These are phyloP conservation scores for Gymnocheta viridis DNA, from an alignment of 2,888 invertebrate species.

Conservation along the genomic window DNA sequence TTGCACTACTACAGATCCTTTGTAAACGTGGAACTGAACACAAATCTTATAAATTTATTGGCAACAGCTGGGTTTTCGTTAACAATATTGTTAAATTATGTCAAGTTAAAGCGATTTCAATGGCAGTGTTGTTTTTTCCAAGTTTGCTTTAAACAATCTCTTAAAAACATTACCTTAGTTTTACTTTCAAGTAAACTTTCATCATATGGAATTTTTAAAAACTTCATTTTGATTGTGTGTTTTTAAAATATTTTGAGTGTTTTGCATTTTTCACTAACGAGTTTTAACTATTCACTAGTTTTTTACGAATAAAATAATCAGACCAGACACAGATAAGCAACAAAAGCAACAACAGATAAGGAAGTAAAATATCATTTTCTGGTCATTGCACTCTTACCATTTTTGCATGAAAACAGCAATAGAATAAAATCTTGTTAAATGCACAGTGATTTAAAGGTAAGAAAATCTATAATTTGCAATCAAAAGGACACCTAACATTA, in stretches of 20 bases:
- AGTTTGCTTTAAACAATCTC: background rate
- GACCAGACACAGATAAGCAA: slow-evolving; percentile 31
- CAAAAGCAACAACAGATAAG: slow-evolving; percentile 51
- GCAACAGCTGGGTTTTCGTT: slow-evolving; percentile 57
- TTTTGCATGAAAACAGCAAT: background rate
- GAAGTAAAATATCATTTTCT: slow-evolving; percentile 62
- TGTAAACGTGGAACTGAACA: background rate
- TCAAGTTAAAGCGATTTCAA: background rate
- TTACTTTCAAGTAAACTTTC: slow-evolving; percentile 12
- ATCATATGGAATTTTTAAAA: slow-evolving; percentile 38
- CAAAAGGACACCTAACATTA: too few species aligned
- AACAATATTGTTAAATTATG: slow-evolving; percentile 38
- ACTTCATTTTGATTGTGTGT: slow-evolving; percentile 20
- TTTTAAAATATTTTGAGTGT: too few species aligned
- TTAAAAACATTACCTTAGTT: background rate
- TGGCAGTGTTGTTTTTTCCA: background rate
- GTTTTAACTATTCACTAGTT: background rate
- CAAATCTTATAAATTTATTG: slow-evolving; percentile 52
- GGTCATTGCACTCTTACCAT: slow-evolving; percentile 62
- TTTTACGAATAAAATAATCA: slow-evolving; percentile 28
- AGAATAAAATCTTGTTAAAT: slow-evolving; percentile 4
- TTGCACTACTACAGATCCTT: background rate
- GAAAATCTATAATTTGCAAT: background rate
- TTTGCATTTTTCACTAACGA: slow-evolving; percentile 6
- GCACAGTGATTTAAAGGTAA: slow-evolving; percentile 27